phyloP scores from a whole-genome alignment of 2,113 vertebrate species.

The Jacana jacana region DNA sequence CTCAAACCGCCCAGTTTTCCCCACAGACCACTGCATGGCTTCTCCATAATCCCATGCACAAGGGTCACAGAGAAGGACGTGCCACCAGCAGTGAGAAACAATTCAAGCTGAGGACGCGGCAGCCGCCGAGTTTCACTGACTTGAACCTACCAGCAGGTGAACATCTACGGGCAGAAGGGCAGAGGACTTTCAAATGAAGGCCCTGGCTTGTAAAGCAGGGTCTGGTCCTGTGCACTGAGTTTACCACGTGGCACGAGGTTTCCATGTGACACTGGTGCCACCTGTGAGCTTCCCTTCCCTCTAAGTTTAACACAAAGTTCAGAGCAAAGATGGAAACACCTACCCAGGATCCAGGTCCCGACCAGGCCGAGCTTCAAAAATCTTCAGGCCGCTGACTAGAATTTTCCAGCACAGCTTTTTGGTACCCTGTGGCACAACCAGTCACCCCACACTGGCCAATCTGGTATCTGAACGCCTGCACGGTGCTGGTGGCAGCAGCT shows the following conservation, averaged over 20 bases:
- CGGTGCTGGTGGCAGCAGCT: neutral
- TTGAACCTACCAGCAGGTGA: neutral
- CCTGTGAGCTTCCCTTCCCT: neutral
- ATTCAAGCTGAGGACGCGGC: neutral
- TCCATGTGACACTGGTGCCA: neutral
- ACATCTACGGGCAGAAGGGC: neutral
- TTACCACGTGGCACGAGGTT: rapidly evolving
- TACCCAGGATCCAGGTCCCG: neutral
- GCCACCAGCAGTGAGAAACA: neutral
- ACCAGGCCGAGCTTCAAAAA: neutral
- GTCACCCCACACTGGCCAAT: too few relatives aligned
- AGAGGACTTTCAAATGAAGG: neutral
- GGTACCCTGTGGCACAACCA: too few relatives aligned
- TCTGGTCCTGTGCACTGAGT: neutral
- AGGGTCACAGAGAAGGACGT: neutral
- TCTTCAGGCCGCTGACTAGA: neutral
- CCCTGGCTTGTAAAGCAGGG: neutral
- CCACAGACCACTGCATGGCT: rapidly evolving
- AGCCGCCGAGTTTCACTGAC: neutral
- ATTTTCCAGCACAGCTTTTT: neutral
- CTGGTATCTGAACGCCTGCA: too few relatives aligned
- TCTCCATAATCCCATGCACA: rapidly evolving
- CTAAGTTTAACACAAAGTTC: neutral
- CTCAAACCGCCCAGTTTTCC: neutral
- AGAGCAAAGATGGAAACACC: neutral